These are phyloP conservation scores for Glossosoma conforme DNA, from an alignment of 1,140 invertebrate genomes.

Conservation along the genomic window DNA sequence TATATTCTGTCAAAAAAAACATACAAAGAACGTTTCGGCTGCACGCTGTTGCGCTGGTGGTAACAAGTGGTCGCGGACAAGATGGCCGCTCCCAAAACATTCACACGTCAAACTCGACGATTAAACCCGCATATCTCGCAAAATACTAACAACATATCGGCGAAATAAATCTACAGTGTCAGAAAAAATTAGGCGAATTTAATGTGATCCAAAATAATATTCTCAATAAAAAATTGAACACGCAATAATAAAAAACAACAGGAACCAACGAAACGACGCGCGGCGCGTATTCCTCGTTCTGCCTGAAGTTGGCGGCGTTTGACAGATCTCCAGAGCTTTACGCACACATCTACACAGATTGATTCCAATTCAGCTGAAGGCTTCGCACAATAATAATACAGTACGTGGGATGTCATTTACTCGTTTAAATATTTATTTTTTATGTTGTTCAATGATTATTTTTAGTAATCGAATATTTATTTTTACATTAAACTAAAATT, in stretches of 20 bases:
- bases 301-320: conserved; percentile 16
- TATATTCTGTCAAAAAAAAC: conserved; percentile 8
- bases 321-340: conserved; percentile 3
- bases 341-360: too few relatives aligned
- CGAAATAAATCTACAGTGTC: not conserved
- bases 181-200: not conserved
- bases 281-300: conserved; percentile 2
- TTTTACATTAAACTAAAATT: too few relatives aligned
- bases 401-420: too few relatives aligned
- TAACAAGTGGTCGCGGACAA: conserved; percentile 30
- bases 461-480: too few relatives aligned
- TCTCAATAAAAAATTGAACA: not conserved
- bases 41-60: conserved; percentile 19
- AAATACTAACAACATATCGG: not conserved
- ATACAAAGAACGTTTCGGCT: conserved; percentile 4
- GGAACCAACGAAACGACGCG: conserved; percentile 11
- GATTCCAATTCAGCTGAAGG: too few relatives aligned
- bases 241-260: conserved; percentile 5
- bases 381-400: too few relatives aligned
- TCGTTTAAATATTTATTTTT: too few relatives aligned
- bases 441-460: too few relatives aligned
- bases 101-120: not conserved
- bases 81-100: conserved; percentile 22
- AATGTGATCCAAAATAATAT: not conserved
- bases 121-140: not conserved